Evolutionary conservation across 30 jellyfish, hydroid and myxozoan species (phyloP).

Genomic region (Mastigias papua): DNA sequence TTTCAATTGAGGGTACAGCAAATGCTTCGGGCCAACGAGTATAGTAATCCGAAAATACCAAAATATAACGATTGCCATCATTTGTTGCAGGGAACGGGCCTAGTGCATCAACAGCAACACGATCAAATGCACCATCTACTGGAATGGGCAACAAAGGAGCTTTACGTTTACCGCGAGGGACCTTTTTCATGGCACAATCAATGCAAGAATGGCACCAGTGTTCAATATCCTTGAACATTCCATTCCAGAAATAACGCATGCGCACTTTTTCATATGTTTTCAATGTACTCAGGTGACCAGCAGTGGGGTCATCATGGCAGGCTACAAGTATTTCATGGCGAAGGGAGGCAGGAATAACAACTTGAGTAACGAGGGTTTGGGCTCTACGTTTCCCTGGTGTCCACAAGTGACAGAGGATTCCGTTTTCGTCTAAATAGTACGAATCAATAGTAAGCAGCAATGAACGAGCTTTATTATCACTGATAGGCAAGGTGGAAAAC

Average conservation of each 20-base stretch:
- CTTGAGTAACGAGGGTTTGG: constrained; percentile 16
- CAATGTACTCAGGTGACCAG: constrained; percentile 29
- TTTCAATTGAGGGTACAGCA: constrained; percentile 30
- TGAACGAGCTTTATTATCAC: constrained; percentile 20
- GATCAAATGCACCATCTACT: constrained; percentile 51
- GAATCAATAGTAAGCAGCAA: constrained; percentile 22
- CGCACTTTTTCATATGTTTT: constrained; percentile 60
- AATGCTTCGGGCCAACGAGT: constrained; percentile 61
- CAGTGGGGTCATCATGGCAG: constrained; percentile 70
- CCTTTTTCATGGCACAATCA: constrained; percentile 66
- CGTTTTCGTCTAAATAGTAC: constrained; percentile 29
- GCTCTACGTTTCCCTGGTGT: constrained; percentile 41
- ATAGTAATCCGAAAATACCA: constrained; percentile 30
- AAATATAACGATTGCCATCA: constrained; percentile 32
- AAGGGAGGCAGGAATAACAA: constrained; percentile 44
- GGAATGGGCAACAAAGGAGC: constrained; percentile 51
- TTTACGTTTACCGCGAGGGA: constrained; percentile 35
- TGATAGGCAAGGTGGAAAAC: not conserved
- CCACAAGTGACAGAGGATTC: constrained; percentile 56
- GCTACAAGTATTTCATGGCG: constrained; percentile 41
- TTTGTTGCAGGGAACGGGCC: constrained; percentile 64
- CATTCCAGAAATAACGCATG: constrained; percentile 51
- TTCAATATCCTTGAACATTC: constrained; percentile 57
- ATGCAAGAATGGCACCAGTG: constrained; percentile 76
- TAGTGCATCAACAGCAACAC: constrained; percentile 34